Evolutionary conservation across 2,113 vertebrate genomes (phyloP).

Genomic region (Triplophysa dalaica): DNA sequence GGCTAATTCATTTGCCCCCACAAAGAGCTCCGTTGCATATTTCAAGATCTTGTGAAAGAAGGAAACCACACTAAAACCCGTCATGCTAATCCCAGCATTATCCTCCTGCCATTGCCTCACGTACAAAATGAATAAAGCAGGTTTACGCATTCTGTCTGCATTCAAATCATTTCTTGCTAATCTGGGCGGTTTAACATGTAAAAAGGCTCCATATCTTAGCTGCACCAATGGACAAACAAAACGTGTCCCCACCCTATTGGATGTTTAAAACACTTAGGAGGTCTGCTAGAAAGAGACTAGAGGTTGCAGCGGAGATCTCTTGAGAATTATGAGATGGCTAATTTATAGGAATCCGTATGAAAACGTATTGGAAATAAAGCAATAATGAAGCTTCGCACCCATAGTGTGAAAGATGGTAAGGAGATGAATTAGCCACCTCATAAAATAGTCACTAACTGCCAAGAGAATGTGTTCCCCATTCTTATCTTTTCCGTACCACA

Average conservation of each 20-base stretch:
- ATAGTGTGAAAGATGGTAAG: no score
- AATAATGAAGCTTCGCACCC: no score
- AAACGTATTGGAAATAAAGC: no score
- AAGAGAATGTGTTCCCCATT: not conserved
- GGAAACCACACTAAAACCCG: conserved; percentile 57
- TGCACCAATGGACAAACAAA: not conserved
- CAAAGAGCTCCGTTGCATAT: conserved; percentile 65
- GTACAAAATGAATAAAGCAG: conserved; percentile 62
- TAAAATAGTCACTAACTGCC: no score
- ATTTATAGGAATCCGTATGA: no score
- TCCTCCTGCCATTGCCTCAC: conserved; percentile 71
- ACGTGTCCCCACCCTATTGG: not conserved
- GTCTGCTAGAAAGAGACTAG: conserved; percentile 17
- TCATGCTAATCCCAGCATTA: conserved; percentile 70
- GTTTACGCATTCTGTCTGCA: conserved; percentile 65
- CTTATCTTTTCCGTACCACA: conserved; percentile 44
- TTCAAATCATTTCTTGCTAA: conserved; percentile 66
- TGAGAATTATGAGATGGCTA: no score
- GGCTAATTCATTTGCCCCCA: conserved; percentile 68
- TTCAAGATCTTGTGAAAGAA: conserved; percentile 56
- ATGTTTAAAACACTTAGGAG: conserved; percentile 36
- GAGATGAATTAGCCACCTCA: no score
- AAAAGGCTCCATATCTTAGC: conserved; percentile 55
- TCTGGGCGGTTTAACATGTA: conserved; percentile 60
- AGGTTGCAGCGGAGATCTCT: conserved; percentile 15